A percentile compares a stretch with the other conserved stretches of the same genome.
Conservation (phyloP, 2,888 invertebrate species). For the Nipponacmea schrenckii region DNA sequence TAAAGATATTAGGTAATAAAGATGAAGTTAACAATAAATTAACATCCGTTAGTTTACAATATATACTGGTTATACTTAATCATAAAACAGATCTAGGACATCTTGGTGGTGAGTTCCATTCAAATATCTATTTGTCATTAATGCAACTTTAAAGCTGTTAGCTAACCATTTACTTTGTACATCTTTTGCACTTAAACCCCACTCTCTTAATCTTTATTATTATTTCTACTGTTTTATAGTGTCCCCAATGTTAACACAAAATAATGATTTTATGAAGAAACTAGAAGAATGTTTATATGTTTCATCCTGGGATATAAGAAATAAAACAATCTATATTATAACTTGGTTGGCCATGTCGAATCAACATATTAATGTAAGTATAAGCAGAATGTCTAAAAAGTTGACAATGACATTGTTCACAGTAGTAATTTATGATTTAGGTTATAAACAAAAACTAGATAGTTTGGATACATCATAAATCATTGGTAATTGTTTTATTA, state of each 20-base stretch:
- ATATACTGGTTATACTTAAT: neutral
- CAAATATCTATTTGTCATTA: no score
- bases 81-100: conserved; percentile 7
- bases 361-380: conserved; percentile 1
- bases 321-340: neutral
- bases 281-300: neutral
- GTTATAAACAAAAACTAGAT: no score
- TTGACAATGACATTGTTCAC: no score
- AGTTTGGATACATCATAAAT: no score
- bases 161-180: no score
- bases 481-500: no score
- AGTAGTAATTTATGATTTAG: no score
- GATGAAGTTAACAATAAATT: neutral
- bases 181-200: no score
- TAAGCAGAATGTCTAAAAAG: neutral
- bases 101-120: neutral
- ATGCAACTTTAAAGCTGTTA: no score
- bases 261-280: neutral
- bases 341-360: neutral
- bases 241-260: conserved; percentile 1
- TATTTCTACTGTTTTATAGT: neutral
- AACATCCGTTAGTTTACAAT: conserved; percentile 8
- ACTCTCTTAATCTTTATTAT: no score
- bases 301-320: neutral
- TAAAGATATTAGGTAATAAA: neutral